Evolutionary conservation across 2,113 vertebrate genomes (phyloP).

Genomic region (Taxidea taxus): DNA sequence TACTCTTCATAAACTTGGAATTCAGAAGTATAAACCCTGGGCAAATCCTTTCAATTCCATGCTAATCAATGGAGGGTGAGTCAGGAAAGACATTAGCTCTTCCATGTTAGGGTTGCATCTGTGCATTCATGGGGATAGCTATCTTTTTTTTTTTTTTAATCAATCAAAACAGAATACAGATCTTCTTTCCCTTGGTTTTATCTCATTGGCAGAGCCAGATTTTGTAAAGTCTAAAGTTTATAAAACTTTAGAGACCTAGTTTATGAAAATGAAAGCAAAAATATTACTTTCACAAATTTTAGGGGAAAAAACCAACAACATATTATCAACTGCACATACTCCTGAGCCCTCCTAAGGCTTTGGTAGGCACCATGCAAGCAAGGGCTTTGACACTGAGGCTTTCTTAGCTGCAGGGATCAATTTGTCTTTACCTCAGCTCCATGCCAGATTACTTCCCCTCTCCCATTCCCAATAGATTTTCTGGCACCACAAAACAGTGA

Average conservation of each 20-base stretch:
- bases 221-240: not conserved
- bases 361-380: not conserved
- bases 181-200: not conserved
- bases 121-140: fast-evolving
- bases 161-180: not conserved
- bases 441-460: not conserved
- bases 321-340: not conserved
- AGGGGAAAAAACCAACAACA: not conserved
- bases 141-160: not conserved
- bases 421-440: not conserved
- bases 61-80: not conserved
- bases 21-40: not conserved
- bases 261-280: not conserved
- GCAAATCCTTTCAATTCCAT: not conserved
- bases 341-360: fast-evolving
- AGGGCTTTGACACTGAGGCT: not conserved
- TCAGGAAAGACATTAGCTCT: not conserved
- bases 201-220: not conserved
- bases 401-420: not conserved
- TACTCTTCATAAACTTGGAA: not conserved
- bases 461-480: not conserved
- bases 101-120: not conserved
- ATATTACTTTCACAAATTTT: not conserved
- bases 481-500: not conserved
- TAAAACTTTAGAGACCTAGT: not conserved